Percentiles rank a stretch among this genome's conserved stretches.
Conservation (phyloP, 2,888 invertebrate species). For the Neoaliturus tenellus region DNA sequence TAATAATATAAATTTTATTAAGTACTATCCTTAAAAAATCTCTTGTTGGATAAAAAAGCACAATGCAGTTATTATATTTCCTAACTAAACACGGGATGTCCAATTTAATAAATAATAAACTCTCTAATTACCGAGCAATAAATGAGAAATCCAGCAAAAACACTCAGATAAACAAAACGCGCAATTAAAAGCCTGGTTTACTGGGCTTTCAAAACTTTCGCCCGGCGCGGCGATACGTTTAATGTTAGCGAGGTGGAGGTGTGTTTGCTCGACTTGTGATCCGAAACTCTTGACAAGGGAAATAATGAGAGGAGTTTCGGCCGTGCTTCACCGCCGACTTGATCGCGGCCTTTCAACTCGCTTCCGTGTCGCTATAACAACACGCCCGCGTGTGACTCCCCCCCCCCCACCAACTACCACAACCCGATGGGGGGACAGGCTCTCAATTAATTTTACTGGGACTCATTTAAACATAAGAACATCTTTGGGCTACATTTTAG, state of each 20-base stretch:
- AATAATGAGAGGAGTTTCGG: constrained; percentile 22
- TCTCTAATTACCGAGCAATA: too few species aligned
- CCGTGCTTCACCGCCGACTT: neutral
- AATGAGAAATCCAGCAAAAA: too few species aligned
- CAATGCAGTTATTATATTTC: too few species aligned
- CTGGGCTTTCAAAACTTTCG: neutral
- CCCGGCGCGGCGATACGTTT: neutral
- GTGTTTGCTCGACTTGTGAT: constrained; percentile 29
- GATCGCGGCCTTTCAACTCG: neutral
- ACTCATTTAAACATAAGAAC: too few species aligned
- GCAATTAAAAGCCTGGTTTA: constrained; percentile 7
- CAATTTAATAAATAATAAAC: too few species aligned
- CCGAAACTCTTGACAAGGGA: constrained; percentile 25
- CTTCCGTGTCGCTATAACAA: neutral
- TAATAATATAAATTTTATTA: too few species aligned
- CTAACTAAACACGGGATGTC: too few species aligned
- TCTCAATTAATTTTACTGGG: too few species aligned
- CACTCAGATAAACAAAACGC: neutral
- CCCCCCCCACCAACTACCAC: neutral
- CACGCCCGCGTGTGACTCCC: neutral
- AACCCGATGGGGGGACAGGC: too few species aligned
- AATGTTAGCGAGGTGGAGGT: neutral
- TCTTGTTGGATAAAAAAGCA: too few species aligned
- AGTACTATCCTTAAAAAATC: too few species aligned
- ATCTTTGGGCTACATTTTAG: too few species aligned